Conservation (phyloP, 2,113 vertebrate species). For the Sitta europaea region DNA sequence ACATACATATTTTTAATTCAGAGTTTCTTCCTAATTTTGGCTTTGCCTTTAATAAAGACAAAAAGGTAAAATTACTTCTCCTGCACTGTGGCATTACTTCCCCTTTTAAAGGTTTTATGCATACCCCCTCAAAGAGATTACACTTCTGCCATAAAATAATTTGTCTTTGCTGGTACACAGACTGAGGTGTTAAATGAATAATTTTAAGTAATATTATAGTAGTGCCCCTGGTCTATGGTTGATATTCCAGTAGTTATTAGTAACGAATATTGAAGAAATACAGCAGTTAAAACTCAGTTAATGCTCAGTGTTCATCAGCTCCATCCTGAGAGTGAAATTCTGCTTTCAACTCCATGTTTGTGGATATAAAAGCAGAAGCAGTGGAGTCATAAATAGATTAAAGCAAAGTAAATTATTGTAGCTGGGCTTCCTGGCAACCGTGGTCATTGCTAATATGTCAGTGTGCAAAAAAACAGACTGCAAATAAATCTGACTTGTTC, state of each 20-base stretch:
- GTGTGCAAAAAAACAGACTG: not conserved
- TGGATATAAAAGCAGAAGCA: not conserved
- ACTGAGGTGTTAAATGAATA: not conserved
- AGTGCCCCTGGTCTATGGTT: not conserved
- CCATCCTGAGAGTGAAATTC: not conserved
- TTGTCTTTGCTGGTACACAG: not conserved
- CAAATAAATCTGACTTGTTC: not conserved
- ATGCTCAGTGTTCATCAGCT: not conserved
- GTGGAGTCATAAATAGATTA: not conserved
- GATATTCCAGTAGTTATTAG: not conserved
- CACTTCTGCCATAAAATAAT: not conserved
- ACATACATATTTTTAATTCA: not conserved
- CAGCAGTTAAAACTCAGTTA: not conserved
- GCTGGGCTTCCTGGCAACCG: not conserved
- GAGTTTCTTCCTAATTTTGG: not conserved
- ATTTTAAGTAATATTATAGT: not conserved
- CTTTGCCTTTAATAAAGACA: not conserved
- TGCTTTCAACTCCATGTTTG: not conserved
- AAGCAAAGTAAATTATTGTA: not conserved
- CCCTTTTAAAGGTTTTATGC: not conserved
- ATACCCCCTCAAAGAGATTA: not conserved
- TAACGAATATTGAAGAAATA: not conserved
- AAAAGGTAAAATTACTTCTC: not conserved
- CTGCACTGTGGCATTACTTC: not conserved
- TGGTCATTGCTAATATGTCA: not conserved